Conservation (phyloP, 2,888 invertebrate genomes). For the Erannis defoliaria region DNA sequence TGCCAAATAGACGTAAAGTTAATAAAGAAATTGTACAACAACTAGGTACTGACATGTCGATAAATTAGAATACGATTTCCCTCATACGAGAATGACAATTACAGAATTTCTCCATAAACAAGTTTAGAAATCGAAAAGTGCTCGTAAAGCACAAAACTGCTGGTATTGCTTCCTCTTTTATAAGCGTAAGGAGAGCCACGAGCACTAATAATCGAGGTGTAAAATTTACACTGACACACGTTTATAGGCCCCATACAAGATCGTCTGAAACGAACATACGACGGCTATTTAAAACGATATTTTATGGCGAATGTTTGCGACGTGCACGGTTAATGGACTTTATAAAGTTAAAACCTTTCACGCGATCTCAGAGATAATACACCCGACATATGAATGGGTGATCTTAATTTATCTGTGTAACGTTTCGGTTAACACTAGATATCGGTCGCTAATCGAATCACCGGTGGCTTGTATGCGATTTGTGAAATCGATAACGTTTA, state of each 20-base stretch:
- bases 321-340: conserved; percentile 75
- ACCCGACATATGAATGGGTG: conserved; percentile 81
- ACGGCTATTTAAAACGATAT: conserved; percentile 64
- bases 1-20: conserved; percentile 1
- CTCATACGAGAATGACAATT: conserved; percentile 57
- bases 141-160: conserved; percentile 72
- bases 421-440: conserved; percentile 76
- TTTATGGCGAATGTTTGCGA: conserved; percentile 72
- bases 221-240: conserved; percentile 76
- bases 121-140: conserved; percentile 71
- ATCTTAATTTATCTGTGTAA: conserved; percentile 82
- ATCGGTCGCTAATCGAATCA: conserved; percentile 77
- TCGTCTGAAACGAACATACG: conserved; percentile 47
- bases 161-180: conserved; percentile 74
- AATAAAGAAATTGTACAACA: conserved; percentile 18
- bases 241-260: conserved; percentile 62
- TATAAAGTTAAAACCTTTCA: conserved; percentile 74
- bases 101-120: conserved; percentile 63
- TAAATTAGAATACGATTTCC: conserved; percentile 47
- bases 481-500: conserved; percentile 67
- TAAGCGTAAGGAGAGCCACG: conserved; percentile 58
- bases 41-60: conserved; percentile 17
- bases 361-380: conserved; percentile 74
- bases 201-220: conserved; percentile 75
- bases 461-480: conserved; percentile 69